These are phyloP conservation scores for Crepidodera aurea DNA, from an alignment of 2,888 invertebrate species.

Conservation along the genomic window DNA sequence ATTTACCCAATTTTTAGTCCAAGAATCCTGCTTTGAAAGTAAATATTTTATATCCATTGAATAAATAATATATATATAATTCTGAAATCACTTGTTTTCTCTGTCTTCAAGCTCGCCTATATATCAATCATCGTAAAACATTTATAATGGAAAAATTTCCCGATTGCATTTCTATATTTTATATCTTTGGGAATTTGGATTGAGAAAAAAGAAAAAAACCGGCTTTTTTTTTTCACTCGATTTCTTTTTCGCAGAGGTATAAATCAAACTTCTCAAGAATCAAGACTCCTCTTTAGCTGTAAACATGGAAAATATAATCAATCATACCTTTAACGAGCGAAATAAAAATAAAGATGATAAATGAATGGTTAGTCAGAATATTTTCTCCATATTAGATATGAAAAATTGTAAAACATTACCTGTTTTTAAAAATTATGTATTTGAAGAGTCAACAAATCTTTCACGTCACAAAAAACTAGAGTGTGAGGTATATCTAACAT, in stretches of 20 bases:
- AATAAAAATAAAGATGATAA: background rate
- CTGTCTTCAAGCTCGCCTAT: background rate
- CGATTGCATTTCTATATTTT: constrained; percentile 23
- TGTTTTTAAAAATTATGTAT: too few relatives aligned
- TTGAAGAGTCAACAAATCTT: too few relatives aligned
- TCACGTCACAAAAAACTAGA: too few relatives aligned
- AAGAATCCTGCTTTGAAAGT: background rate
- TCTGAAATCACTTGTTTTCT: background rate
- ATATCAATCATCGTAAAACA: constrained; percentile 26
- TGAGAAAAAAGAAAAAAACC: background rate
- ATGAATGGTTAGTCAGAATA: too few relatives aligned
- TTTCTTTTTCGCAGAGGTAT: background rate
- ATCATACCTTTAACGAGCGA: background rate
- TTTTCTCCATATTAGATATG: too few relatives aligned
- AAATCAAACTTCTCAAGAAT: constrained; percentile 21
- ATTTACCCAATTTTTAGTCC: too few relatives aligned
- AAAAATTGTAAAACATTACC: too few relatives aligned
- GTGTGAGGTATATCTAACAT: too few relatives aligned
- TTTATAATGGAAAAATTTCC: constrained; percentile 15
- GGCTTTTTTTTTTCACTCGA: background rate
- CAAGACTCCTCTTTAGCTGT: background rate
- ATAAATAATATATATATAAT: constrained; percentile 1
- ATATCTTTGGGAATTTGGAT: background rate
- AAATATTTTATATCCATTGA: background rate
- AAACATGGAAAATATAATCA: constrained; percentile 16